Evolutionary conservation across 1,140 invertebrate species (phyloP), one percentile per base, ranked within the genome.

Genomic region (Aradophagus sp.): DNA sequence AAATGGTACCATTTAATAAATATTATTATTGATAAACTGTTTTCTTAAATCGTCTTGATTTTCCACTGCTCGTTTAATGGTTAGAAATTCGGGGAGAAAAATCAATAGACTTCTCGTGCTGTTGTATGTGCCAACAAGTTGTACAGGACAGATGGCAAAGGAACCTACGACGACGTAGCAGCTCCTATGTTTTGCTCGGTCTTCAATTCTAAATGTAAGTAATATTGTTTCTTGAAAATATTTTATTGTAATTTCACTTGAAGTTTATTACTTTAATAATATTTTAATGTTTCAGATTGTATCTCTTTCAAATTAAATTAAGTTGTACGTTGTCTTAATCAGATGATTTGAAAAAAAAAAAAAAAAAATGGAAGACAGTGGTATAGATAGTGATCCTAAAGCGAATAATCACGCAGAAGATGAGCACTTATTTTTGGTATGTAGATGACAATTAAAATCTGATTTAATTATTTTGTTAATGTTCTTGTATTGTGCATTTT

Each of bases 301-400:
- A n/a, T n/a, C n/a, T n/a, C n/a, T n/a, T n/a, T n/a, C n/a, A n/a
- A n/a, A n/a, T n/a, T n/a, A n/a, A n/a, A n/a, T n/a, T n/a, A n/a
- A n/a, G n/a, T n/a, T n/a, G n/a, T n/a, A n/a, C n/a, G n/a, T n/a
- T n/a, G n/a, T n/a, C n/a, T n/a, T n/a, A n/a, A n/a, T n/a, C n/a
- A n/a, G n/a, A n/a, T n/a, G n/a, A n/a, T 29, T 55, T 26, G 47
- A 36, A 47, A 27, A 17, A 41, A 27, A 50, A 78, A 63, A 35
- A 77, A 58, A 52, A 90, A 78, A 59, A 52, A 90, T 90, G 89
- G 89, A 90, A 82, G 89, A 90, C 78, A 90, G 89, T 77, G 89
- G 89, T 13, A 90, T 90, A 67, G 89, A 90, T 53, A 89, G 89
- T 77, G 88, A 90, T 80, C 86, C 87, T 11, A 88, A 87, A 76